These are phyloP conservation scores for Cephus pulcher DNA, from an alignment of 2,888 invertebrate genomes.

Conservation along the genomic window DNA sequence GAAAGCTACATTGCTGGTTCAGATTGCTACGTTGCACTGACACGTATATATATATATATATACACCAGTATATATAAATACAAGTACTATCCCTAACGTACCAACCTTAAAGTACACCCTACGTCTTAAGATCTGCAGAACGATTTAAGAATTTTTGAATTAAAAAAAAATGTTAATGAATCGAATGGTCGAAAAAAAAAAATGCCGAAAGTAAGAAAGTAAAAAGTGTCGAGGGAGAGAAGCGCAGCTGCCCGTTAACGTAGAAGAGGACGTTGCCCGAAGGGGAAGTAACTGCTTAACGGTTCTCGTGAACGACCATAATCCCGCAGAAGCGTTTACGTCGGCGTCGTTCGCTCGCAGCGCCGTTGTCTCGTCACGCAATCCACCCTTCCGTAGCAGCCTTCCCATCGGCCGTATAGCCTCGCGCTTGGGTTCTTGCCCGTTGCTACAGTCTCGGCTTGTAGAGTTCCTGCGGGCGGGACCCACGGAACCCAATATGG, in stretches of 20 bases:
- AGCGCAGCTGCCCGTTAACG: constrained; percentile 14
- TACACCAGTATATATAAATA: too few species aligned
- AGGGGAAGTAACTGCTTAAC: constrained; percentile 22
- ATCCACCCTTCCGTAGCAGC: constrained; percentile 3
- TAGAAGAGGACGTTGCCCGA: not conserved
- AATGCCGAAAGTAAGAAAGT: not conserved
- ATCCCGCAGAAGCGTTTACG: constrained; percentile 16
- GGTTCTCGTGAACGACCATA: constrained; percentile 21
- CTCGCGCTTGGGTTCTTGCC: not conserved
- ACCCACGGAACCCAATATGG: not conserved
- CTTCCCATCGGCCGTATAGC: not conserved
- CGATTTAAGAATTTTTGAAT: too few species aligned
- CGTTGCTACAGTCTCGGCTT: not conserved
- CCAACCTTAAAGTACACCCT: too few species aligned
- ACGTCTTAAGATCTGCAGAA: too few species aligned
- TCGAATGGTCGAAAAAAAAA: too few species aligned
- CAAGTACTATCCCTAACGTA: too few species aligned
- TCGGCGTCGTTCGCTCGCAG: constrained; percentile 16
- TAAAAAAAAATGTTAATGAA: too few species aligned
- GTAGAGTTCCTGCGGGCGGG: not conserved
- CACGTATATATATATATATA: too few species aligned
- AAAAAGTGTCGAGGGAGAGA: not conserved
- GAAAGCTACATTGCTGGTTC: not conserved
- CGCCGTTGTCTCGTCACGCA: constrained; percentile 12
- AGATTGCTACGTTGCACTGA: not conserved